These are phyloP conservation scores for Nettapus auritus DNA, from an alignment of 2,113 vertebrate genomes.

Conservation along the genomic window DNA sequence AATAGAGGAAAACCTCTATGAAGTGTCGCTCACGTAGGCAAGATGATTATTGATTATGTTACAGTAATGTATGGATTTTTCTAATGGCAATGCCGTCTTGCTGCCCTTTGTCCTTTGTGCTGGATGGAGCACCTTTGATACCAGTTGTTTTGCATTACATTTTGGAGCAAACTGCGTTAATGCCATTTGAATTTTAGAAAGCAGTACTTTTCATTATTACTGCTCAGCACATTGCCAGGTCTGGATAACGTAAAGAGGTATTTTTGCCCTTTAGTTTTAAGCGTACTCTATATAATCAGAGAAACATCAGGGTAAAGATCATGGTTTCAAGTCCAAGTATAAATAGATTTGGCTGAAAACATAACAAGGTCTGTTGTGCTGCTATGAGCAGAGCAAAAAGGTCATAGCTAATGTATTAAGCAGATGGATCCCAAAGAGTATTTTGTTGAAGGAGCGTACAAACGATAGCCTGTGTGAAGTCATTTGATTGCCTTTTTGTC, in stretches of 20 bases:
- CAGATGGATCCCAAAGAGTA: slow-evolving; percentile 21
- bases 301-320: slow-evolving; percentile 57
- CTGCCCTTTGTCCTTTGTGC: slow-evolving; percentile 1
- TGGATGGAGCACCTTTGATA: neutral
- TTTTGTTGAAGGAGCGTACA: slow-evolving; percentile 5
- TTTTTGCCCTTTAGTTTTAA: neutral
- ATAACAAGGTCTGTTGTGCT: slow-evolving; percentile 45
- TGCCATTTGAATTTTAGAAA: neutral
- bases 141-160: neutral
- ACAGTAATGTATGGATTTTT: neutral
- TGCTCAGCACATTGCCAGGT: neutral
- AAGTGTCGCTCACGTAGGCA: neutral
- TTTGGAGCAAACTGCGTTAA: neutral
- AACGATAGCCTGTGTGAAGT: neutral
- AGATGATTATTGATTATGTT: neutral
- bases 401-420: slow-evolving; percentile 60
- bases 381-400: slow-evolving; percentile 44
- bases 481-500: neutral
- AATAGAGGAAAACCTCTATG: neutral
- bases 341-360: slow-evolving; percentile 56
- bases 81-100: neutral
- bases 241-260: neutral
- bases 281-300: neutral
- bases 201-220: neutral
- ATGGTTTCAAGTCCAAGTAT: slow-evolving; percentile 38